Percentiles rank a stretch among this genome's conserved stretches.
phyloP scores from a whole-genome alignment of 2,113 vertebrate species.

The Tenebrosternarchus preto region DNA sequence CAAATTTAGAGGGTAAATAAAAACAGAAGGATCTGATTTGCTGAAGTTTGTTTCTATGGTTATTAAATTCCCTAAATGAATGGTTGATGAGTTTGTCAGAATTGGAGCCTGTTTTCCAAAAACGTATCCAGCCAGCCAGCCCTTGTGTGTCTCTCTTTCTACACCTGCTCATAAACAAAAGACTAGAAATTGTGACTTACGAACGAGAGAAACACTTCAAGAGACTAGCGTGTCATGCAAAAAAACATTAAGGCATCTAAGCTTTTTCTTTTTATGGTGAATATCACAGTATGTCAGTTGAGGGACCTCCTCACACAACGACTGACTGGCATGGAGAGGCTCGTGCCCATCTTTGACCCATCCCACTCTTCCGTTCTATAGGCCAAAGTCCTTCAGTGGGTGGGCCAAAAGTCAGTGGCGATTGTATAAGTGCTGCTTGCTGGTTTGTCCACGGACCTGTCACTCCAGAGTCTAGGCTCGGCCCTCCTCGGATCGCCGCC shows the following conservation, averaged over 20 bases:
- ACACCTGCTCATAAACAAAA: constrained; percentile 75
- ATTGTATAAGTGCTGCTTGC: constrained; percentile 73
- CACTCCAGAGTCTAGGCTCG: constrained; percentile 62
- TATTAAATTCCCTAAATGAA: constrained; percentile 65
- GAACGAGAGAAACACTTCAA: constrained; percentile 87
- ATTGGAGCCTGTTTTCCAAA: constrained; percentile 30
- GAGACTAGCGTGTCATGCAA: constrained; percentile 98
- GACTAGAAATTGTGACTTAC: constrained; percentile 88
- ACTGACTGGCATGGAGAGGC: constrained; percentile 84
- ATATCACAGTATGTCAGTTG: constrained; percentile 98
- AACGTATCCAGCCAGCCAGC: constrained; percentile 64
- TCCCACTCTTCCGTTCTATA: constrained; percentile 74
- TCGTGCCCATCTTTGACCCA: constrained; percentile 78
- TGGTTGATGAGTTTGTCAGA: constrained; percentile 51
- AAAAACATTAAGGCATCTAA: constrained; percentile 99
- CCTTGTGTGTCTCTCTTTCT: constrained; percentile 66
- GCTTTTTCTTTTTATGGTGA: constrained; percentile 77
- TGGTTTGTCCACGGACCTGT: constrained; percentile 82
- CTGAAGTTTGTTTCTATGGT: constrained; percentile 70
- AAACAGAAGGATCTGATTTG: constrained; percentile 69
- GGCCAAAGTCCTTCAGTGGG: constrained; percentile 67
- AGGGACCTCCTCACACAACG: constrained; percentile 86
- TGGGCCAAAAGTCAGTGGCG: constrained; percentile 55
- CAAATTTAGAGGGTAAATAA: constrained; percentile 68
- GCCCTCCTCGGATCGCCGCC: constrained; percentile 71